These are phyloP conservation scores for Scaptodrosophila lebanonensis DNA, from an alignment of 1,140 invertebrate species.

Conservation along the genomic window DNA sequence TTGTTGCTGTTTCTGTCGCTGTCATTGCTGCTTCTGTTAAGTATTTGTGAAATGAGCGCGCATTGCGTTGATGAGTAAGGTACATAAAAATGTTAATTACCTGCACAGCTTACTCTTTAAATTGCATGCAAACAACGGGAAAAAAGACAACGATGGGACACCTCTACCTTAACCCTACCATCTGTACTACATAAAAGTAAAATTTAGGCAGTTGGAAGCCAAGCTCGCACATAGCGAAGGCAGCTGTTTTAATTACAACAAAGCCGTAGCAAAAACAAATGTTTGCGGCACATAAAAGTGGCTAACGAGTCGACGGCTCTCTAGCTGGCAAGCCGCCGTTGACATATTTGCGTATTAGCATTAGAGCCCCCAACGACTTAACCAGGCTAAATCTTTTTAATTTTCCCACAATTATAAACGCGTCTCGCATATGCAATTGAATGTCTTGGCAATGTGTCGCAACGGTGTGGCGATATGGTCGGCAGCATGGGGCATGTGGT, in stretches of 20 bases:
- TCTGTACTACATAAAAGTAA: too few species aligned
- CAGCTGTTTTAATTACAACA: too few species aligned
- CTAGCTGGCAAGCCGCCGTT: neutral
- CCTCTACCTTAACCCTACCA: too few species aligned
- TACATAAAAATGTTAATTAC: constrained; percentile 66
- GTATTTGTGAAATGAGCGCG: too few species aligned
- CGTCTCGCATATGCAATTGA: constrained; percentile 60
- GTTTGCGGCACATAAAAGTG: too few species aligned
- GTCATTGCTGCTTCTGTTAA: neutral
- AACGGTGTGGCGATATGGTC: too few species aligned
- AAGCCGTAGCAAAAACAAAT: too few species aligned
- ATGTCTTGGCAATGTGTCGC: constrained; percentile 12
- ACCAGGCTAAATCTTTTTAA: constrained; percentile 48
- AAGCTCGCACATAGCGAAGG: too few species aligned
- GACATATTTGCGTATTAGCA: neutral
- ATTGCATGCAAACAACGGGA: neutral
- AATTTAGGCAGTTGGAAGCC: too few species aligned
- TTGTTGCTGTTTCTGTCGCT: neutral
- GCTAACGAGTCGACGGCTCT: too few species aligned
- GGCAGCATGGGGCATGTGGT: constrained; percentile 42
- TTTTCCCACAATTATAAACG: constrained; percentile 53
- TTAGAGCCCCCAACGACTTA: neutral
- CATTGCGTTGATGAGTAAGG: constrained; percentile 30
- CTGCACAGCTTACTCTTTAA: constrained; percentile 28
- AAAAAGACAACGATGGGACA: too few species aligned